Percentiles rank a stretch among this genome's conserved stretches.
Conservation (phyloP, 1,140 invertebrate genomes). For the Whitmania pigra region DNA sequence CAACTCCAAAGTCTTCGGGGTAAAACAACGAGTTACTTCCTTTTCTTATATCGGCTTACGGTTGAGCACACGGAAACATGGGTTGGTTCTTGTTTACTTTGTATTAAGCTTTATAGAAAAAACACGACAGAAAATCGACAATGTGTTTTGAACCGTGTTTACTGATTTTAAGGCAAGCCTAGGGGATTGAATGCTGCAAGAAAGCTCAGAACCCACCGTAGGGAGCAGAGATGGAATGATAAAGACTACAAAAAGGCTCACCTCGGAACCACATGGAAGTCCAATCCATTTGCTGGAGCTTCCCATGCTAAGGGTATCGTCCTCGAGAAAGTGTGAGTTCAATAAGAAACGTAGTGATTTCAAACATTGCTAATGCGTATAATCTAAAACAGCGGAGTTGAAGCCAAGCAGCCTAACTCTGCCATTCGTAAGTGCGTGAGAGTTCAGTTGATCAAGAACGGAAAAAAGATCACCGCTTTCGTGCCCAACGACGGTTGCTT, state of each 20-base stretch:
- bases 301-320: conserved; percentile 99
- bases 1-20: too few species aligned
- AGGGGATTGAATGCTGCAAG: conserved; percentile 92
- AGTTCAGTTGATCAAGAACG: conserved; percentile 98
- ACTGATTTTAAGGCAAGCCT: conserved; percentile 66
- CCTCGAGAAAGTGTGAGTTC: conserved; percentile 98
- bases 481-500: conserved; percentile 97
- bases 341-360: too few species aligned
- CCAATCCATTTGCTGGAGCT: conserved; percentile 98
- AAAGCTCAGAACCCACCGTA: conserved; percentile 89
- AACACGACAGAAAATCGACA: too few species aligned
- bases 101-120: too few species aligned
- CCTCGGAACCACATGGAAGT: conserved; percentile 97
- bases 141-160: too few species aligned
- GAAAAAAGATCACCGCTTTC: conserved; percentile 99
- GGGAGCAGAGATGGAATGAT: conserved; percentile 94
- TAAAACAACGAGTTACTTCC: too few species aligned
- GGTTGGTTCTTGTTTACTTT: too few species aligned
- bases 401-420: conserved; percentile 99
- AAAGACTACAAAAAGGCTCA: conserved; percentile 99
- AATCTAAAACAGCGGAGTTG: conserved; percentile 72
- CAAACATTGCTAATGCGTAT: conserved; percentile 18
- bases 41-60: too few species aligned
- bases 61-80: too few species aligned
- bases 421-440: conserved; percentile 99